Percentiles rank a stretch among this genome's conserved stretches.
Evolutionary conservation across 2,113 vertebrate species (phyloP).

Genomic region (Bettongia penicillata): DNA sequence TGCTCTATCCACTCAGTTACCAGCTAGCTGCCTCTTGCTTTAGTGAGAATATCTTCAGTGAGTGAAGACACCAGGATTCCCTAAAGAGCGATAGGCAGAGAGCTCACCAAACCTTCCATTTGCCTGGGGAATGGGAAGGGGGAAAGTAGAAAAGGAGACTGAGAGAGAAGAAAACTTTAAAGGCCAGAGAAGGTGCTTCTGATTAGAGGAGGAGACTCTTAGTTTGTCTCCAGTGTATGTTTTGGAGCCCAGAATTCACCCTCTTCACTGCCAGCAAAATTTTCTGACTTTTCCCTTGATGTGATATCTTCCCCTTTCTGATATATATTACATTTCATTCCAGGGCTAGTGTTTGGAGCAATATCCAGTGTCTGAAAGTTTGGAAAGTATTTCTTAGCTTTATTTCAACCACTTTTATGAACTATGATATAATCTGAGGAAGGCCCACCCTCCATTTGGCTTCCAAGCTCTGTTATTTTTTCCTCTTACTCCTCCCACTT

Average conservation of each 20-base stretch:
- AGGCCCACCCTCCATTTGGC: not conserved
- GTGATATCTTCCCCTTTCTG: constrained; percentile 71
- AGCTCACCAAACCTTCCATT: not conserved
- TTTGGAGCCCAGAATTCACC: constrained; percentile 78
- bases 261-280: constrained; percentile 48
- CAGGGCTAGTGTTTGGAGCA: constrained; percentile 29
- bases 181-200: constrained; percentile 41
- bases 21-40: not conserved
- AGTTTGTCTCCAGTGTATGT: constrained; percentile 57
- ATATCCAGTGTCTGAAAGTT: constrained; percentile 65
- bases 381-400: constrained; percentile 66
- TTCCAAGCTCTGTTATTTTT: not conserved
- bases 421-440: constrained; percentile 72
- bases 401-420: constrained; percentile 77
- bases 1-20: not conserved
- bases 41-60: not conserved
- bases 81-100: not conserved
- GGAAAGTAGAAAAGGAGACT: not conserved
- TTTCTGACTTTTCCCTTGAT: constrained; percentile 63
- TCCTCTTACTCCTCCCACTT: constrained; percentile 13
- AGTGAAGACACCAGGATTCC: not conserved
- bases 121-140: not conserved
- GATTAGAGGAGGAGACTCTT: constrained; percentile 56
- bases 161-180: constrained; percentile 45
- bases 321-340: constrained; percentile 73